Percentiles rank a stretch among this genome's conserved stretches.
Evolutionary conservation across 2,113 vertebrate genomes (phyloP).

Genomic region (Megaleporinus macrocephalus): DNA sequence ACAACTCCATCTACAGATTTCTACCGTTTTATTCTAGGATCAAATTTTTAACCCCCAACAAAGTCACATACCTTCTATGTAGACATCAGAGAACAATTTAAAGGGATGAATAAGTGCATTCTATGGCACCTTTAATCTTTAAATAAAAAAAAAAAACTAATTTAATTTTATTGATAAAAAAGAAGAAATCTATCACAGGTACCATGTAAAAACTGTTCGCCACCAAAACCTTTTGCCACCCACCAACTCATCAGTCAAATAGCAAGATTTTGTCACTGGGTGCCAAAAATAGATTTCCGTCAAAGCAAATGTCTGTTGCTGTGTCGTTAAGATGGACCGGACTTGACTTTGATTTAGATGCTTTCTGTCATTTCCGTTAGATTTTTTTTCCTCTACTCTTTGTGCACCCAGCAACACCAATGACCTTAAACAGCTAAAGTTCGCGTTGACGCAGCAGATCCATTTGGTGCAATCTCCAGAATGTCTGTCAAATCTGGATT

Average conservation of each 20-base stretch:
- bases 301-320: slow-evolving; percentile 2
- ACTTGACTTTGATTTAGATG: slow-evolving; percentile 32
- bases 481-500: background rate
- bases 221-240: background rate
- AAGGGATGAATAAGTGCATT: no score
- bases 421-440: background rate
- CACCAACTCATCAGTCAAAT: background rate
- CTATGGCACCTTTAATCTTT: background rate
- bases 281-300: slow-evolving; percentile 1
- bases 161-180: background rate
- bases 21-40: no score
- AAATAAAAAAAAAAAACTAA: background rate
- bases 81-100: no score
- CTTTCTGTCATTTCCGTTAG: slow-evolving; percentile 14
- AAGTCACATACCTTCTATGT: no score
- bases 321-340: background rate
- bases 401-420: slow-evolving; percentile 22
- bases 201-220: background rate
- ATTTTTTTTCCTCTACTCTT: slow-evolving; percentile 12
- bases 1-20: no score
- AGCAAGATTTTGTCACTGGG: slow-evolving; percentile 15
- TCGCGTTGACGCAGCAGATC: background rate
- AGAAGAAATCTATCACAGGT: background rate
- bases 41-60: no score
- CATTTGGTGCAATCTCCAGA: slow-evolving; percentile 13